These are phyloP conservation scores for Mesaphorura yosii DNA, from an alignment of 1,140 invertebrate species.

Conservation along the genomic window DNA sequence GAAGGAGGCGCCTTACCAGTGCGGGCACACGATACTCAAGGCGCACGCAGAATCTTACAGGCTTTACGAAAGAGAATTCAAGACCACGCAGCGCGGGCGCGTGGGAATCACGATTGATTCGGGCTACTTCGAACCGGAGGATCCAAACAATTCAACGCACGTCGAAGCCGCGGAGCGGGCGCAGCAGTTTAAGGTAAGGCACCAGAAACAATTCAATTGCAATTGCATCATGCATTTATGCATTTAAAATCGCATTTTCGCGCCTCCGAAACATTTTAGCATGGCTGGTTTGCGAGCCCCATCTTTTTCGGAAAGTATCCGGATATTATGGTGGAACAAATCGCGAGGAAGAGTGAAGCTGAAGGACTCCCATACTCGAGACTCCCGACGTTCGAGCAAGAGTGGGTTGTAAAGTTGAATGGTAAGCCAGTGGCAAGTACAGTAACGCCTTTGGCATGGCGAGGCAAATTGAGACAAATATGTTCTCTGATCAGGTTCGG, in stretches of 20 bases:
- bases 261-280: conserved; percentile 3
- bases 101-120: conserved; percentile 50
- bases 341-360: conserved; percentile 17
- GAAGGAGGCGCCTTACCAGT: conserved; percentile 15
- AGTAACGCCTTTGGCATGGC: not conserved
- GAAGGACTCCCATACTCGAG: conserved; percentile 19
- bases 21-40: conserved; percentile 24
- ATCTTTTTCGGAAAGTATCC: conserved; percentile 34
- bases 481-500: conserved; percentile 34
- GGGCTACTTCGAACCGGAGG: conserved; percentile 48
- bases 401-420: conserved; percentile 11
- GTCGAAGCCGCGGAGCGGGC: conserved; percentile 18
- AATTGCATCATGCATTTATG: not conserved
- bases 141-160: not conserved
- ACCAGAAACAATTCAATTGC: not conserved
- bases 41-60: conserved; percentile 29
- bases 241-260: not conserved
- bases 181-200: conserved; percentile 11
- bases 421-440: conserved; percentile 10
- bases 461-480: not conserved
- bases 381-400: conserved; percentile 15
- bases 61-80: conserved; percentile 27
- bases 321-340: conserved; percentile 30
- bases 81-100: conserved; percentile 24
- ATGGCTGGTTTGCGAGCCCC: conserved; percentile 22